A percentile compares a stretch with the other conserved stretches of the same genome.
Conservation (phyloP, 2,113 vertebrate genomes). For the human (Homo sapiens) region GRCh38 chr2:13403501-13404000, state of each 20-base stretch:
- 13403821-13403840: not conserved
- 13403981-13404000: not conserved
- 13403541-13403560: not conserved
- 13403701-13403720: not conserved
- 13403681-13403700: not conserved
- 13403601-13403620: not conserved
- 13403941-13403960: not conserved
- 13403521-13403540: not conserved
- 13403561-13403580: not conserved
- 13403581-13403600: not conserved
- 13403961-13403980: not conserved
- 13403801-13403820: not conserved
- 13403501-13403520: not conserved
- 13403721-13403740: not conserved
- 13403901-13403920: not conserved
- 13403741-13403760: not conserved
- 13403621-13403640: not conserved
- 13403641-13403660: not conserved
- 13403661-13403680: not conserved
- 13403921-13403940: not conserved
- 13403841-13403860: too few species aligned
- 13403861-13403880: not conserved
- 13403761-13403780: not conserved
- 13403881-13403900: not conserved
- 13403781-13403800: not conserved